Evolutionary conservation across 1,140 invertebrate species (phyloP).

Genomic region (Drosophila melanogaster): DNA sequence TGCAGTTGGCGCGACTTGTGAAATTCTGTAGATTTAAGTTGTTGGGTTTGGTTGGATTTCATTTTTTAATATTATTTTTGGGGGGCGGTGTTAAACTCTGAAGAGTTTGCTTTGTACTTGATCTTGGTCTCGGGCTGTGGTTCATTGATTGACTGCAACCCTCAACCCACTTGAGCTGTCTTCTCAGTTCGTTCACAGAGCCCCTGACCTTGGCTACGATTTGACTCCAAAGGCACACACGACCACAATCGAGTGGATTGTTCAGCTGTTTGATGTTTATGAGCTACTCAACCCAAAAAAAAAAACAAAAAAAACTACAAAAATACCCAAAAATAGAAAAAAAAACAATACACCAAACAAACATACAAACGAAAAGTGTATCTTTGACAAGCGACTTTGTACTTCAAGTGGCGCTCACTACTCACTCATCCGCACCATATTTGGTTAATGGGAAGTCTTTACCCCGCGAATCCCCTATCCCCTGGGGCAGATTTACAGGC

Average conservation of each 20-base stretch:
- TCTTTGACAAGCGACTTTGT: constrained; percentile 52
- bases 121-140: constrained; percentile 46
- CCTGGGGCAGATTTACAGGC: constrained; percentile 34
- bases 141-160: constrained; percentile 71
- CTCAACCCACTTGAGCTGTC: constrained; percentile 46
- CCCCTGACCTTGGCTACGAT: constrained; percentile 78
- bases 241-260: constrained; percentile 38
- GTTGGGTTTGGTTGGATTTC: background rate
- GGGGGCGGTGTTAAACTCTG: background rate
- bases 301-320: constrained; percentile 17
- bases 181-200: constrained; percentile 75
- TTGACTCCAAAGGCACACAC: constrained; percentile 38
- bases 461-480: constrained; percentile 6
- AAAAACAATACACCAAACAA: constrained; percentile 27
- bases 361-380: constrained; percentile 47
- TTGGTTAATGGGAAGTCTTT: constrained; percentile 51
- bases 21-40: constrained; percentile 59
- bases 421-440: constrained; percentile 47
- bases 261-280: constrained; percentile 55
- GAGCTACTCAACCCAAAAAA: constrained; percentile 27
- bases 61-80: background rate
- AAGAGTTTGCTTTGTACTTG: constrained; percentile 64
- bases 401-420: constrained; percentile 62
- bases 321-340: constrained; percentile 54
- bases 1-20: constrained; percentile 76